These are phyloP conservation scores for Drosophila pectinifera DNA, from an alignment of 1,140 invertebrate species.

Conservation along the genomic window DNA sequence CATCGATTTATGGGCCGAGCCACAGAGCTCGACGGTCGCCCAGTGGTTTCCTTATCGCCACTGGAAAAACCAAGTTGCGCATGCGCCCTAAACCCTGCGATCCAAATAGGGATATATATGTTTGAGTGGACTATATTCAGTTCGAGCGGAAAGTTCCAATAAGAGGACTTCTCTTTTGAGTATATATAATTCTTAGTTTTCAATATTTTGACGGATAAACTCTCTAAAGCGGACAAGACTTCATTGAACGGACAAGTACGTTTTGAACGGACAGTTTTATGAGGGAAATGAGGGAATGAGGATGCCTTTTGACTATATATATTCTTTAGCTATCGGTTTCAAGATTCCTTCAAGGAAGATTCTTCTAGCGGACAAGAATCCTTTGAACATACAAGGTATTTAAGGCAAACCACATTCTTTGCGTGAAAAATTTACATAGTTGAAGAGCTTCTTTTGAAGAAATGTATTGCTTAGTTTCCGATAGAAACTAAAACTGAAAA, in stretches of 20 bases:
- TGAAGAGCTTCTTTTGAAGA: not conserved
- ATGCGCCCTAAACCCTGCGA: conserved; percentile 4
- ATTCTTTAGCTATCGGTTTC: not conserved
- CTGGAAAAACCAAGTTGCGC: conserved; percentile 9
- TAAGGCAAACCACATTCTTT: not conserved
- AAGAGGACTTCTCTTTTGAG: not conserved
- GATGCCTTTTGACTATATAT: not conserved
- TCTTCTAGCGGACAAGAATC: not conserved
- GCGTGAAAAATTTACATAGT: no score
- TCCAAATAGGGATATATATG: not conserved
- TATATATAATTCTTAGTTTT: not conserved
- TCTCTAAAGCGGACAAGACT: not conserved
- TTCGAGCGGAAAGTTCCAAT: conserved; percentile 10
- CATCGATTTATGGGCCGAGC: conserved; percentile 57
- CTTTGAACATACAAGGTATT: no score
- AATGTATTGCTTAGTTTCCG: not conserved
- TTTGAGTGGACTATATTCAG: not conserved
- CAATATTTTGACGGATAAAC: not conserved
- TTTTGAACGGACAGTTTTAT: not conserved
- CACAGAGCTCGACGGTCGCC: conserved; percentile 1
- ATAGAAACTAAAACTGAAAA: not conserved
- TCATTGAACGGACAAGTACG: not conserved
- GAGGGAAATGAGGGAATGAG: not conserved
- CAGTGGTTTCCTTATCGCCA: conserved; percentile 14
- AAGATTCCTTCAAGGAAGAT: not conserved